phyloP scores from a whole-genome alignment of 2,797 vertebrate genomes.

The Thaleichthys pacificus region DNA sequence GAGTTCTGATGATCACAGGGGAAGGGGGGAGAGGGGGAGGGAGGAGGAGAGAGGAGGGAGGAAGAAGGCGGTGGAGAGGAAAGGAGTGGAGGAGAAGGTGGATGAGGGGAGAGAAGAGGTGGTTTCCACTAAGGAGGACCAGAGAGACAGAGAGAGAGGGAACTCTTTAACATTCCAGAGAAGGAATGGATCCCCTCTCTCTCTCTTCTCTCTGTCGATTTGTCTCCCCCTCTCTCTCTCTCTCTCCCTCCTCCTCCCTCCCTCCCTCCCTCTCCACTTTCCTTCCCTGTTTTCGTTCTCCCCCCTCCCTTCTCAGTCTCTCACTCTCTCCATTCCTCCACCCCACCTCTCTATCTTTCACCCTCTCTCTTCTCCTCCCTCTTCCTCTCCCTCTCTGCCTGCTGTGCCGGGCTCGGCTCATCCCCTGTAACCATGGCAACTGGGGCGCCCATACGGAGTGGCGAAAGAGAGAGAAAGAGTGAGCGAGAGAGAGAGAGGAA shows the following conservation, averaged over 20 bases:
- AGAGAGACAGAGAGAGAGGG: neutral
- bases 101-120: neutral
- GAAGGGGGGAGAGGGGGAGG: no score
- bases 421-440: conserved; percentile 74
- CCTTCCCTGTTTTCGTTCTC: neutral
- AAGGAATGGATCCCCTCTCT: neutral
- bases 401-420: conserved; percentile 57
- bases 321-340: conserved; percentile 3
- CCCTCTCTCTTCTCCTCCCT: conserved; percentile 17
- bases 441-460: conserved; percentile 51
- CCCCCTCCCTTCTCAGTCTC: neutral
- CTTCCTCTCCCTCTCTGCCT: conserved; percentile 48
- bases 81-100: neutral
- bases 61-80: no score
- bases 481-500: neutral
- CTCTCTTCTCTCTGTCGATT: no score
- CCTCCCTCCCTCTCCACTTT: no score
- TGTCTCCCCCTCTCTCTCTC: no score
- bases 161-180: neutral
- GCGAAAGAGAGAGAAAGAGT: conserved; percentile 18
- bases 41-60: neutral
- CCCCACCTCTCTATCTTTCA: conserved; percentile 34
- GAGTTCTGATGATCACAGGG: no score
- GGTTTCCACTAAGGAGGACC: neutral
- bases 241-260: neutral